Percentiles rank a stretch among this genome's conserved stretches.
Evolutionary conservation across 2,113 vertebrate species (phyloP).

Genomic region (Maccullochella peelii): DNA sequence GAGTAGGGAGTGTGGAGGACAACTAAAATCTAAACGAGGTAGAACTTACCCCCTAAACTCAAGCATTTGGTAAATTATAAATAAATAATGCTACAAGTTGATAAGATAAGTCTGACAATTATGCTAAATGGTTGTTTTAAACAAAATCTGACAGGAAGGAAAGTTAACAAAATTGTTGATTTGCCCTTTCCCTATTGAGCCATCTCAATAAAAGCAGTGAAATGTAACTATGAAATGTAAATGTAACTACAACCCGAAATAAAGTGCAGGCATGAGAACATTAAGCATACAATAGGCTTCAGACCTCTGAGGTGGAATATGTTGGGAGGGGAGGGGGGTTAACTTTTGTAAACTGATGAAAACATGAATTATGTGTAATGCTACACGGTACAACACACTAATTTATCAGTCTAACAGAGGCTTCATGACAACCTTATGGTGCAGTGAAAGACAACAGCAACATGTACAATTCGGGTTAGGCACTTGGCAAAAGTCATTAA

Average conservation of each 20-base stretch:
- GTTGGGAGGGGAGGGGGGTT: neutral
- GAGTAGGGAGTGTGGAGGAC: constrained; percentile 48
- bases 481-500: constrained; percentile 77
- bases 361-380: constrained; percentile 46
- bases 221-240: constrained; percentile 53
- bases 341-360: constrained; percentile 33
- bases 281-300: constrained; percentile 64
- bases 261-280: constrained; percentile 86
- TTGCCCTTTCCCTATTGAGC: constrained; percentile 41
- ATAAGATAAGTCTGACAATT: constrained; percentile 20
- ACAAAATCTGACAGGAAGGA: constrained; percentile 23
- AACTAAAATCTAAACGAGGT: constrained; percentile 82
- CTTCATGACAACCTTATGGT: constrained; percentile 70
- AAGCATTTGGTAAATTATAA: constrained; percentile 70
- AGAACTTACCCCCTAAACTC: constrained; percentile 80
- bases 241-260: constrained; percentile 72
- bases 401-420: constrained; percentile 50
- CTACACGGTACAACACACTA: constrained; percentile 55
- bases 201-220: constrained; percentile 47
- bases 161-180: constrained; percentile 39
- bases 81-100: constrained; percentile 77
- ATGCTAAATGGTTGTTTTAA: constrained; percentile 22
- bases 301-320: constrained; percentile 57
- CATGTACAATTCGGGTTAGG: constrained; percentile 69
- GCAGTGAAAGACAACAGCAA: constrained; percentile 56